A percentile compares a stretch with the other conserved stretches of the same genome.
Conservation (phyloP, 2,888 invertebrate genomes). For the Caenorhabditis uteleia region DNA sequence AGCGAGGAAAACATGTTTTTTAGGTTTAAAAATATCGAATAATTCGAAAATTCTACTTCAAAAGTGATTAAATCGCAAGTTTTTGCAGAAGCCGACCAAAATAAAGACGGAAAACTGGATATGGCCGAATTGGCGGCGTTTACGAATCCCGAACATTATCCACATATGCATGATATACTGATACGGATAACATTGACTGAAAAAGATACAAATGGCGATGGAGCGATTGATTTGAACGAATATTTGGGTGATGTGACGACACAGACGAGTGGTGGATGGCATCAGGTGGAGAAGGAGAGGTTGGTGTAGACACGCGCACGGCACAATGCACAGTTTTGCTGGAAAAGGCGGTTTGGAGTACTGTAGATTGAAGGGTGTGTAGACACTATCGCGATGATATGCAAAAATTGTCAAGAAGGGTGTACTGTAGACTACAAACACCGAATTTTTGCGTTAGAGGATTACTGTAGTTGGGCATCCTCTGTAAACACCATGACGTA, state of each 20-base stretch:
- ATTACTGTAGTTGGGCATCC: too few relatives aligned
- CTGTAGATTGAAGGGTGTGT: not conserved
- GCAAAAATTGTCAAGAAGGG: too few relatives aligned
- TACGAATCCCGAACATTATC: constrained; percentile 90
- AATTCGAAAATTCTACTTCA: too few relatives aligned
- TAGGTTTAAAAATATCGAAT: too few relatives aligned
- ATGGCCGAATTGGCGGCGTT: constrained; percentile 84
- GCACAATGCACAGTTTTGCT: not conserved
- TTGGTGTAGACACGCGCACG: too few relatives aligned
- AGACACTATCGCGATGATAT: too few relatives aligned
- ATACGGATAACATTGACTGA: constrained; percentile 81
- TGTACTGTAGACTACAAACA: too few relatives aligned
- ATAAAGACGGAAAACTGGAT: constrained; percentile 82
- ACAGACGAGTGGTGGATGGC: constrained; percentile 48
- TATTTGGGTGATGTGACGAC: constrained; percentile 77
- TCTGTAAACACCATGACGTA: too few relatives aligned
- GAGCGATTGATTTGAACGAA: constrained; percentile 84
- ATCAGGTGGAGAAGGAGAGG: constrained; percentile 57
- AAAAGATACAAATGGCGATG: constrained; percentile 86
- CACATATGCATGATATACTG: constrained; percentile 78
- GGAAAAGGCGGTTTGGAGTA: not conserved
- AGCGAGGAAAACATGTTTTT: too few relatives aligned
- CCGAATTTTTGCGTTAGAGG: too few relatives aligned
- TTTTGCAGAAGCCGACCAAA: constrained; percentile 80
- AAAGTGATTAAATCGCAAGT: too few relatives aligned